These are phyloP conservation scores for Pangasius larnaudii DNA, from an alignment of 2,797 vertebrate species.

Conservation along the genomic window DNA sequence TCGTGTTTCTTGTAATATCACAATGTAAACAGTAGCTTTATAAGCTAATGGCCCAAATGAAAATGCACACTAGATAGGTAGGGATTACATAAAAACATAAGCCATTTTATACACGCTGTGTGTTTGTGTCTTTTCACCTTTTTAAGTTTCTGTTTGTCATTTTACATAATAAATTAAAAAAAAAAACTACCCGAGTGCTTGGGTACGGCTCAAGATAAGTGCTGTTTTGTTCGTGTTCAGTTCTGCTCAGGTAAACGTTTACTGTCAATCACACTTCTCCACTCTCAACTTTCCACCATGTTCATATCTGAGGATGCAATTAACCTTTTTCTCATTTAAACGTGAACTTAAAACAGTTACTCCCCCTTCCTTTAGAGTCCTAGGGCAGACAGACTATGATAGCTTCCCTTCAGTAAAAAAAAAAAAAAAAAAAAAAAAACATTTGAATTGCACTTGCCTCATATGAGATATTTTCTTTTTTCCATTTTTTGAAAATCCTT, in stretches of 20 bases:
- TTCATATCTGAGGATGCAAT: conserved; percentile 82
- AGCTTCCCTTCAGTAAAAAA: conserved; percentile 93
- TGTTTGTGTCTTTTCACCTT: conserved; percentile 74
- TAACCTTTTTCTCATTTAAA: conserved; percentile 69
- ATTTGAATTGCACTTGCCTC: conserved; percentile 99
- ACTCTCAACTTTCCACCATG: conserved; percentile 74
- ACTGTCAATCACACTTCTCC: conserved; percentile 81
- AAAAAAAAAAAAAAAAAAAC: conserved; percentile 65
- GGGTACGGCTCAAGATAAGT: conserved; percentile 93
- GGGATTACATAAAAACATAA: conserved; percentile 77
- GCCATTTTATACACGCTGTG: conserved; percentile 81
- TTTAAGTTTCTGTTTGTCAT: conserved; percentile 59
- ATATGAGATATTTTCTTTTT: conserved; percentile 80
- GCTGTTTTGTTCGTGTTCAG: conserved; percentile 79
- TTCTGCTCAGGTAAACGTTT: conserved; percentile 77
- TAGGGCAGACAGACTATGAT: conserved; percentile 98
- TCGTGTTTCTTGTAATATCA: conserved; percentile 60
- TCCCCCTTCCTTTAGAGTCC: conserved; percentile 99
- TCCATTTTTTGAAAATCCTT: conserved; percentile 69
- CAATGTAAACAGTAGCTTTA: conserved; percentile 89
- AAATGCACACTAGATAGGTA: conserved; percentile 82
- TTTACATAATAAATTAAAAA: conserved; percentile 66
- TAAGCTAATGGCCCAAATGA: conserved; percentile 87
- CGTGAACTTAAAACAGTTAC: conserved; percentile 74
- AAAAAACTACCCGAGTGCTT: conserved; percentile 78